Conservation (phyloP, 2,888 invertebrate species). For the Chloromyia formosa region DNA sequence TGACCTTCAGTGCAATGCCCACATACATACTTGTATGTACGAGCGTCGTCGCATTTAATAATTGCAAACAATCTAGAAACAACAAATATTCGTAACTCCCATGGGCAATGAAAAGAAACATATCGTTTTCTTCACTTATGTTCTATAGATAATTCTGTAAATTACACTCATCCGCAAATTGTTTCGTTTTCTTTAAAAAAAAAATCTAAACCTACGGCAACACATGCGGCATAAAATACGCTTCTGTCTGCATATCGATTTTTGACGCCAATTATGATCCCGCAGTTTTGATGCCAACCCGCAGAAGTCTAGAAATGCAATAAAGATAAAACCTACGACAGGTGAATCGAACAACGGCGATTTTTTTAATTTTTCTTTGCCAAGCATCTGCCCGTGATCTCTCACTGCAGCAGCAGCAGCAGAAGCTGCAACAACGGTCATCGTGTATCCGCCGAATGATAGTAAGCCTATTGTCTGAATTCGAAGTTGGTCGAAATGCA, state of each 20-base stretch:
- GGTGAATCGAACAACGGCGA: slow-evolving; percentile 15
- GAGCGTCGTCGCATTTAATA: too few relatives aligned
- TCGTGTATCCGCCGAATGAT: not conserved
- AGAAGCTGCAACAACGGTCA: slow-evolving; percentile 30
- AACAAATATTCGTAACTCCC: too few relatives aligned
- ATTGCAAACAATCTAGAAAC: too few relatives aligned
- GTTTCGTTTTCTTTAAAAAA: too few relatives aligned
- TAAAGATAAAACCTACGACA: slow-evolving; percentile 29
- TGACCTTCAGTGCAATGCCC: too few relatives aligned
- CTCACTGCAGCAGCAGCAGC: slow-evolving; percentile 33
- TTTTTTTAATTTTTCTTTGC: slow-evolving; percentile 8
- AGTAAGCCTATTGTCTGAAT: slow-evolving; percentile 25
- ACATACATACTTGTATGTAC: too few relatives aligned
- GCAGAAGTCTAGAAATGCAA: slow-evolving; percentile 29
- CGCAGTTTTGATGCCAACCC: slow-evolving; percentile 12
- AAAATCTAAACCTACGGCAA: too few relatives aligned
- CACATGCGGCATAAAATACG: too few relatives aligned
- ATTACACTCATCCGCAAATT: too few relatives aligned
- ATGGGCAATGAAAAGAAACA: too few relatives aligned
- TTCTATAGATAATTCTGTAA: too few relatives aligned
- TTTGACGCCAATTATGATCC: slow-evolving; percentile 16
- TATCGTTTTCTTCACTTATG: too few relatives aligned
- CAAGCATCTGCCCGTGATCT: slow-evolving; percentile 32
- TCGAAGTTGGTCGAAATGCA: slow-evolving; percentile 6
- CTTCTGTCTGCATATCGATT: not conserved